Conservation (phyloP, 2,113 vertebrate genomes). For the Pseudolaguvia tuberculata region DNA sequence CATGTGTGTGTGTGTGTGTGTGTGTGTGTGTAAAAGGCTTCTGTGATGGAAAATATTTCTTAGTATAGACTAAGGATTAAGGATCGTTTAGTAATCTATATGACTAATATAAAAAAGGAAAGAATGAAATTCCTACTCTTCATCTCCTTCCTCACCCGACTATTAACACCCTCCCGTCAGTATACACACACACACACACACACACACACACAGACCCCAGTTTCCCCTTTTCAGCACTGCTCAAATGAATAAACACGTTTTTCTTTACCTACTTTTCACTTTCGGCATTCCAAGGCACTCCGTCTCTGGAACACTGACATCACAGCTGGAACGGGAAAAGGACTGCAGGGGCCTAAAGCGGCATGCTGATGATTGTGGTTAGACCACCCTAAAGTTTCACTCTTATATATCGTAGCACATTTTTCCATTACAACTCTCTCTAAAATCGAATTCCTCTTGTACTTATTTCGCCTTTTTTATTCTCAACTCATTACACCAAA, state of each 20-base stretch:
- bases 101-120: no score
- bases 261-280: constrained; percentile 23
- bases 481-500: no score
- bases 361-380: background rate
- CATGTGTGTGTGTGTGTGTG: constrained; percentile 41
- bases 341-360: background rate
- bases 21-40: constrained; percentile 19
- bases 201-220: constrained; percentile 24
- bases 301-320: constrained; percentile 11
- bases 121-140: background rate
- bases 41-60: constrained; percentile 2
- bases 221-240: constrained; percentile 14
- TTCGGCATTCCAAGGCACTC: background rate
- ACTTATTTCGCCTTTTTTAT: no score
- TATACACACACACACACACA: constrained; percentile 25
- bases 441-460: background rate
- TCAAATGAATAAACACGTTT: constrained; percentile 27
- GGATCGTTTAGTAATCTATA: background rate
- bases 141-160: constrained; percentile 14
- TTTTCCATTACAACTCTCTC: background rate
- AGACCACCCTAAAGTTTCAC: background rate
- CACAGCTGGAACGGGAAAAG: constrained; percentile 16
- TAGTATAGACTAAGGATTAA: constrained; percentile 5
- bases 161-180: constrained; percentile 45
- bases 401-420: background rate